Conservation (phyloP, 2,797 vertebrate species). For the Periparus ater region DNA sequence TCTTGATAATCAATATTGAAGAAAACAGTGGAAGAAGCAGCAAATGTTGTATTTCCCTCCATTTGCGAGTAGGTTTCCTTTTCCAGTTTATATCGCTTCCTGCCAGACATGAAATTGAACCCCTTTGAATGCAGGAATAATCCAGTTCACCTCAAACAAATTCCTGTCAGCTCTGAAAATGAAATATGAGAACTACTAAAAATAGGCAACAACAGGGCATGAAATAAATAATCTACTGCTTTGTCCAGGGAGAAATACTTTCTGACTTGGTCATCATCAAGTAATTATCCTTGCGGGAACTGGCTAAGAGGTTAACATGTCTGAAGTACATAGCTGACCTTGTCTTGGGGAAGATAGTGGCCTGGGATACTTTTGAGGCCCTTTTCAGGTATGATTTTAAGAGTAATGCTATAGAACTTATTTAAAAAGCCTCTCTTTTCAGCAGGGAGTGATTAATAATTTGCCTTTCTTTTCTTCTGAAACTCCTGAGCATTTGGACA, state of each 20-base stretch:
- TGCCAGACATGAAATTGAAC: background rate
- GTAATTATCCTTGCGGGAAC: background rate
- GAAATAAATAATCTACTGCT: slow-evolving; percentile 27
- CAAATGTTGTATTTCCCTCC: background rate
- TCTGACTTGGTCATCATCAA: slow-evolving; percentile 27
- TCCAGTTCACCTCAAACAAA: background rate
- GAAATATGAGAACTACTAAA: slow-evolving; percentile 32
- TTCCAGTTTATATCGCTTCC: background rate
- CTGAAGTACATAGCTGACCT: background rate
- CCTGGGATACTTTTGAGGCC: background rate
- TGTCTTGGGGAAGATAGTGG: background rate
- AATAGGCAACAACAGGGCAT: slow-evolving; percentile 8
- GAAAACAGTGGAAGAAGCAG: background rate
- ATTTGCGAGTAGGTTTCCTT: background rate
- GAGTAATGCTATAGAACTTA: background rate
- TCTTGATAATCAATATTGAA: background rate
- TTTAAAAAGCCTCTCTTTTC: background rate
- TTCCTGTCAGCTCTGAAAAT: background rate
- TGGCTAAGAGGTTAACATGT: background rate
- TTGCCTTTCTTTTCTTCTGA: background rate
- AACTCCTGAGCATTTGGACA: background rate
- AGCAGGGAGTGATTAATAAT: background rate
- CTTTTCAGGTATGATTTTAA: background rate
- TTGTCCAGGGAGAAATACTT: slow-evolving; percentile 12
- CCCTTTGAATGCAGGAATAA: background rate